Percentiles rank a stretch among this genome's conserved stretches.
Conservation (phyloP, 2,888 invertebrate species). For the Ellobium chinense region DNA sequence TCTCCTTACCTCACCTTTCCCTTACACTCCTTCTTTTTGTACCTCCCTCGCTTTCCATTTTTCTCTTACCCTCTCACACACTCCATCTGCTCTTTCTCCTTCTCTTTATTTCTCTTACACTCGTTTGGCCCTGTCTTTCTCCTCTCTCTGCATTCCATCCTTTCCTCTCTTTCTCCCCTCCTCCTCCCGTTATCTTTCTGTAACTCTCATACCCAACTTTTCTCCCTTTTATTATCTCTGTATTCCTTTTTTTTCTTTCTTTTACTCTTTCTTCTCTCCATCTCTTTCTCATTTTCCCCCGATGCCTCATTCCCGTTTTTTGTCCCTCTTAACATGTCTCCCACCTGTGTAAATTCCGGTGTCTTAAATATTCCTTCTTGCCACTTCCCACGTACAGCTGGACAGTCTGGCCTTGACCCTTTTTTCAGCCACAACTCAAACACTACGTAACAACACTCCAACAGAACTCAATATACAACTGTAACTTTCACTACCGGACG, state of each 20-base stretch:
- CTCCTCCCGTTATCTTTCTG: background rate
- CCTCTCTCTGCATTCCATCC: background rate
- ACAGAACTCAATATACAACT: too few relatives aligned
- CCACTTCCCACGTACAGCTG: too few relatives aligned
- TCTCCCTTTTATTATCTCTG: background rate
- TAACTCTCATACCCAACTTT: background rate
- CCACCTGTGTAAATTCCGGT: too few relatives aligned
- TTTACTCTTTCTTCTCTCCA: background rate
- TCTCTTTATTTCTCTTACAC: background rate
- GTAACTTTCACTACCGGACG: too few relatives aligned
- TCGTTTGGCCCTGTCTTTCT: background rate
- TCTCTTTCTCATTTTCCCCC: background rate
- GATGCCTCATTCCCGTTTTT: background rate
- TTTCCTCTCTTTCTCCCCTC: slow-evolving; percentile 14
- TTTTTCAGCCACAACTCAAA: too few relatives aligned
- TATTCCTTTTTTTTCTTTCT: background rate
- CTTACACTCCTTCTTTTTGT: background rate
- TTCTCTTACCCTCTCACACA: slow-evolving; percentile 2
- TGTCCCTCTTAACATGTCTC: background rate
- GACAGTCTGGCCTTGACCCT: too few relatives aligned
- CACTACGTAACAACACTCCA: too few relatives aligned
- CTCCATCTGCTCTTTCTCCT: background rate
- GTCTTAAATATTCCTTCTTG: too few relatives aligned
- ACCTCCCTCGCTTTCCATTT: background rate
- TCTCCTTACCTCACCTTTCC: too few relatives aligned